Base-by-base conservation (phyloP, 1,140 invertebrate genomes). In the Aphaenogaster ashmeadi region DNA sequence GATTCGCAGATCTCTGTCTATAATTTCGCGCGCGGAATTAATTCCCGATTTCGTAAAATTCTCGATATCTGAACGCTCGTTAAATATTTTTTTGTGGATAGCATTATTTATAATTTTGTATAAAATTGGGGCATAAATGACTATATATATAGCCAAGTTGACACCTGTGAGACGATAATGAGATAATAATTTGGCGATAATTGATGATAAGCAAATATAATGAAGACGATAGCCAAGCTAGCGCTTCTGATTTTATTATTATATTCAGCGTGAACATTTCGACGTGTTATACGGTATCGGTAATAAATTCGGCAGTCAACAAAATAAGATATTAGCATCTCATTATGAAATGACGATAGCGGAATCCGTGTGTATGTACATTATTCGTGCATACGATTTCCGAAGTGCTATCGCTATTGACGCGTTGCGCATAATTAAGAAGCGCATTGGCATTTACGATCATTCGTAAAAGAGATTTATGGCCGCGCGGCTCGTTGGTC, bases 301-400 rank as follows among this genome's bases (percentile, higher is more conserved):
- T 13, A 47, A 67, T 52, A 69, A 69, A 41, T 69, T 69, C 21
- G n/a, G 13, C 58, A 64, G n/a, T 44, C n/a, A 27, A 52, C 47
- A 41, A 38, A 88, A 87, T 62, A 87, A 80, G 21, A 50, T 13
- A 75, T 62, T 75, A 75, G 38, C 69, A 75, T 75, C 27, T 60
- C 27, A 60, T 75, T 75, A 69, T 50, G 60, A 60, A 47, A n/a
- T 3, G n/a, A 72, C 54, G 7, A 56, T 50, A n/a, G 21, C 27
- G 41, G 15, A 15, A 69, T 50, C 9, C 15, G 11, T 74, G 2
- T 84, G 74, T 74, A 56, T 84, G 74, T 74, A 56, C 44, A 41
- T 27, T 69, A 27, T 2, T 15, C 3, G n/a, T 18, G 21, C 13
- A 7, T 50, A 33, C 2, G 18, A 84, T 84, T 50, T 36, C 33